A percentile compares a stretch with the other conserved stretches of the same genome.
These are phyloP conservation scores for Microplitis mediator DNA, from an alignment of 1,140 invertebrate species.

Conservation along the genomic window DNA sequence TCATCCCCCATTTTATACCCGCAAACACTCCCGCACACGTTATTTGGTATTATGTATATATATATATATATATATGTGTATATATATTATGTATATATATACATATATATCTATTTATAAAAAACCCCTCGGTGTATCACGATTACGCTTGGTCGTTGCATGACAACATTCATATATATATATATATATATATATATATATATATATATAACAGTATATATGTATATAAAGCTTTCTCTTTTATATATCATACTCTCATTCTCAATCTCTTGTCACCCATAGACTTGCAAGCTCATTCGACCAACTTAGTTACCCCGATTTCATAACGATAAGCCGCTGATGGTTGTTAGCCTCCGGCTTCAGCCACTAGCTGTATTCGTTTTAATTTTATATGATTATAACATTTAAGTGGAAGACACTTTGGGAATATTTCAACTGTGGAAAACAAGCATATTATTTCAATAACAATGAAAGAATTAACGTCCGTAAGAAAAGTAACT, in stretches of 20 bases:
- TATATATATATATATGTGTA: neutral
- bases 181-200: neutral
- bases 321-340: slow-evolving; percentile 36
- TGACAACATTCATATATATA: slow-evolving; percentile 11
- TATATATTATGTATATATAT: too few species aligned
- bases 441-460: too few species aligned
- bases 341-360: slow-evolving; percentile 39
- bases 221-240: neutral
- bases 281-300: neutral
- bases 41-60: slow-evolving; percentile 6
- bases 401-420: too few species aligned
- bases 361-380: slow-evolving; percentile 36
- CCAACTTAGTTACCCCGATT: slow-evolving; percentile 37
- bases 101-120: neutral
- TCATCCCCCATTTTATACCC: slow-evolving; percentile 56
- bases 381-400: neutral
- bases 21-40: slow-evolving; percentile 40
- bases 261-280: neutral
- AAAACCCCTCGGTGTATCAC: slow-evolving; percentile 36
- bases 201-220: neutral
- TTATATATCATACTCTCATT: neutral
- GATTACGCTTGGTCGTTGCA: slow-evolving; percentile 25
- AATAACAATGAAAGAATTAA: too few species aligned
- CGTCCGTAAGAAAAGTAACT: too few species aligned
- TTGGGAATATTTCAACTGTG: too few species aligned